A percentile compares a stretch with the other conserved stretches of the same genome.
Evolutionary conservation across 2,797 vertebrate species (phyloP).

Genomic region (Momotus momota): DNA sequence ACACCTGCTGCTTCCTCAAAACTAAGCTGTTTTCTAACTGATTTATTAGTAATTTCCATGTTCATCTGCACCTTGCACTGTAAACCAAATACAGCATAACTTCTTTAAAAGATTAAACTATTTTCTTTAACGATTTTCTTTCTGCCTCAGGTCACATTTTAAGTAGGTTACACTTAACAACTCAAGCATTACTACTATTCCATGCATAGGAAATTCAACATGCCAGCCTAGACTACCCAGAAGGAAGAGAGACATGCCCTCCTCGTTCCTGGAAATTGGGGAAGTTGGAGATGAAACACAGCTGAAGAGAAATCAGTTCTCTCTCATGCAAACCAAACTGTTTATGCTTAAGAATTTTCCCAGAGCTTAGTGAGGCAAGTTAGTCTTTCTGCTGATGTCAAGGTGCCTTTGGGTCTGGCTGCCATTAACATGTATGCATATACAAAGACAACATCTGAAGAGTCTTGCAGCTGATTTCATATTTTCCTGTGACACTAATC

Average conservation of each 20-base stretch:
- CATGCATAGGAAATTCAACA: background rate
- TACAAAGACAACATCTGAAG: background rate
- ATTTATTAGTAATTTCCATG: background rate
- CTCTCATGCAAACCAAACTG: background rate
- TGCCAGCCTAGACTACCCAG: background rate
- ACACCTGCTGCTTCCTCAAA: background rate
- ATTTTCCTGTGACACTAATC: background rate
- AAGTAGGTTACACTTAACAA: background rate
- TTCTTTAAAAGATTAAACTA: background rate
- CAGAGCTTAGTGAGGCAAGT: background rate
- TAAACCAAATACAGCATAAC: background rate
- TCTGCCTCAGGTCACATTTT: background rate
- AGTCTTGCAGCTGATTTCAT: background rate
- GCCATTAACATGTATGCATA: background rate
- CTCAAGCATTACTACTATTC: background rate
- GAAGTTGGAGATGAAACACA: background rate
- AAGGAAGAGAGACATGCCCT: background rate
- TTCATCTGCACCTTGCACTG: background rate
- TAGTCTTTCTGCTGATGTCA: background rate
- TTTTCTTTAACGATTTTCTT: background rate
- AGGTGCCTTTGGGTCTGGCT: background rate
- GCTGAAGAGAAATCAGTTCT: background rate
- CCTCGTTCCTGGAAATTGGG: background rate
- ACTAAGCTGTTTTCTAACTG: background rate
- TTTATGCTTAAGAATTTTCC: background rate